phyloP scores from a whole-genome alignment of 1,140 invertebrate genomes.

The Chrysoperla carnea region DNA sequence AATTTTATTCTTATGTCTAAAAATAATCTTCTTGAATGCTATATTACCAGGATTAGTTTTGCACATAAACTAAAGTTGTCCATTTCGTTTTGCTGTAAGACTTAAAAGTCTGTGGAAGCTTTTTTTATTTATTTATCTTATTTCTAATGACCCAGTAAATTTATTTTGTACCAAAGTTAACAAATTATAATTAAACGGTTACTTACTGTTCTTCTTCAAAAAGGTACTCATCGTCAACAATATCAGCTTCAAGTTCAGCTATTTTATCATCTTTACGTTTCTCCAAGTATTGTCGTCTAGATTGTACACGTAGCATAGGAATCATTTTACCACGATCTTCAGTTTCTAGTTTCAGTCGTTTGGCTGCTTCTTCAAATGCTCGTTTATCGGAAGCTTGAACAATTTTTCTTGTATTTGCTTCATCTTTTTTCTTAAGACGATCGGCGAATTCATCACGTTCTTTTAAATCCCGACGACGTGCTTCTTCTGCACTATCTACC shows the following conservation, averaged over 20 bases:
- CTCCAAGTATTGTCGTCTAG: constrained; percentile 82
- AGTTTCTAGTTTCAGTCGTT: constrained; percentile 72
- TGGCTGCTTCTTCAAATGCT: constrained; percentile 81
- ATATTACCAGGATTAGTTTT: too few species aligned
- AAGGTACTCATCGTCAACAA: constrained; percentile 91
- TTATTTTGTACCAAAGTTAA: background rate
- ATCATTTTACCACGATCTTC: constrained; percentile 73
- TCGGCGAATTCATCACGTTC: constrained; percentile 90
- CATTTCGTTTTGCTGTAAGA: too few species aligned
- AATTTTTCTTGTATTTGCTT: constrained; percentile 72
- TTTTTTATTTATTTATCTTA: background rate
- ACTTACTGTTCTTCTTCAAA: constrained; percentile 76
- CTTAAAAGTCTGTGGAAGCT: too few species aligned
- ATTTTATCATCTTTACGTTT: constrained; percentile 95
- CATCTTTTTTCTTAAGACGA: constrained; percentile 78
- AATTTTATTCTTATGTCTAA: too few species aligned
- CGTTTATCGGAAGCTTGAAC: constrained; percentile 50
- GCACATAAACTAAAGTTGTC: too few species aligned
- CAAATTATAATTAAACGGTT: background rate
- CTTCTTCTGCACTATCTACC: constrained; percentile 44
- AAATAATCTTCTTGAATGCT: too few species aligned
- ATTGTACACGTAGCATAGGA: constrained; percentile 76
- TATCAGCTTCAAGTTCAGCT: constrained; percentile 85
- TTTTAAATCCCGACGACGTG: constrained; percentile 60
- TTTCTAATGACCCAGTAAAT: background rate